These are phyloP conservation scores for Drosophila navojoa DNA, from an alignment of 1,140 invertebrate genomes.

Conservation along the genomic window DNA sequence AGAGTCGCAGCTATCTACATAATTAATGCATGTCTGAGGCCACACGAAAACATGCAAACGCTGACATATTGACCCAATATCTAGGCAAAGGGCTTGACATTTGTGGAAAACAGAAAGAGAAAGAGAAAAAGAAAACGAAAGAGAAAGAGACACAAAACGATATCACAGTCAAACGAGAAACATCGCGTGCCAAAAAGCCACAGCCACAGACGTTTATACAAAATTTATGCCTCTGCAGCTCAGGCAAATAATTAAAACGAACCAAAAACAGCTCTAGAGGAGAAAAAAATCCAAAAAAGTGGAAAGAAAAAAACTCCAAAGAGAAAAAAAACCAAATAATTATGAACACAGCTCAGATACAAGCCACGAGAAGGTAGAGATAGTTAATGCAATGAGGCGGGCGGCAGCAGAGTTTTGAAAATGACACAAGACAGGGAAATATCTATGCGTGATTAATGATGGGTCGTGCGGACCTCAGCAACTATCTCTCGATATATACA, in stretches of 20 bases:
- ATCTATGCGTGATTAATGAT: constrained; percentile 75
- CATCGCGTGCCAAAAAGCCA: constrained; percentile 81
- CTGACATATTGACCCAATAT: constrained; percentile 81
- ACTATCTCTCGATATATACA: constrained; percentile 20
- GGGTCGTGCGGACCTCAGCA: constrained; percentile 69
- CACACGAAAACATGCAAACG: constrained; percentile 78
- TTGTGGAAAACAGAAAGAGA: constrained; percentile 63
- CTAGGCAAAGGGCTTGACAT: constrained; percentile 80
- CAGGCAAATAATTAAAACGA: constrained; percentile 76
- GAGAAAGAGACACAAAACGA: constrained; percentile 37
- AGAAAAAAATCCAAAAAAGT: background rate
- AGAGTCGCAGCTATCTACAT: constrained; percentile 66
- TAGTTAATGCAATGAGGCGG: constrained; percentile 29
- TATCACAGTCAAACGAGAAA: constrained; percentile 47
- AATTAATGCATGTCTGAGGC: constrained; percentile 80
- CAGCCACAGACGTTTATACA: constrained; percentile 60
- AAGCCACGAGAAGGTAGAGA: constrained; percentile 27
- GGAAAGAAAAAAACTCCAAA: constrained; percentile 3
- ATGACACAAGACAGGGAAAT: constrained; percentile 73
- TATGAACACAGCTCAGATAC: constrained; percentile 51
- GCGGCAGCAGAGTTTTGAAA: constrained; percentile 31
- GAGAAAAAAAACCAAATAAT: constrained; percentile 65
- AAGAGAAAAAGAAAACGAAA: constrained; percentile 17
- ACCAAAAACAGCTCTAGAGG: constrained; percentile 29
- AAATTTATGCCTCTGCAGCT: constrained; percentile 76